Evolutionary conservation across 2,888 invertebrate genomes (phyloP).

Genomic region (Trichopoda pennipes): DNA sequence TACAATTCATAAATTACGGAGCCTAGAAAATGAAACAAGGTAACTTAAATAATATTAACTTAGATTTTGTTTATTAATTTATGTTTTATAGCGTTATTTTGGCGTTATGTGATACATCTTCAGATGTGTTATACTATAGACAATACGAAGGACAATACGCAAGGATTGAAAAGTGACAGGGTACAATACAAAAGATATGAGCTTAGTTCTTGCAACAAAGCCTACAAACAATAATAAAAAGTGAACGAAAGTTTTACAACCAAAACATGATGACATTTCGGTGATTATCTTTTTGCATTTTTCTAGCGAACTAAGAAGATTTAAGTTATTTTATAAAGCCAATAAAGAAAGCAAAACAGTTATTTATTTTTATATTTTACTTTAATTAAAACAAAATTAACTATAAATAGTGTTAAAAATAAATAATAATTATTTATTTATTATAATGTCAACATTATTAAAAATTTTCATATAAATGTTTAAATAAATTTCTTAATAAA

Average conservation of each 20-base stretch:
- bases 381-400: constrained; percentile 25
- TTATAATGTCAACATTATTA: constrained; percentile 65
- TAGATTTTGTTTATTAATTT: not conserved
- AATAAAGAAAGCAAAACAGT: too few species aligned
- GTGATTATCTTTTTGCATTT: too few species aligned
- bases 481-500: constrained; percentile 63
- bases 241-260: too few species aligned
- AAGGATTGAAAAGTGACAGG: not conserved
- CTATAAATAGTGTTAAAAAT: constrained; percentile 45
- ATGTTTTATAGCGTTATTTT: constrained; percentile 71
- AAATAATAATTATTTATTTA: constrained; percentile 64
- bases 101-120: constrained; percentile 81
- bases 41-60: not conserved
- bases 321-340: not conserved
- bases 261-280: too few species aligned
- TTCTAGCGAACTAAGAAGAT: too few species aligned
- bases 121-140: constrained; percentile 82
- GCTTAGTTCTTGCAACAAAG: too few species aligned
- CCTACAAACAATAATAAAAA: too few species aligned
- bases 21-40: constrained; percentile 26
- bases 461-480: constrained; percentile 56
- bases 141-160: constrained; percentile 73
- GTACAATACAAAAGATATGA: too few species aligned
- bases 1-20: constrained; percentile 70
- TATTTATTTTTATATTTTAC: not conserved